These are phyloP conservation scores for Clarias batrachus DNA, from an alignment of 2,113 vertebrate species.

Conservation along the genomic window DNA sequence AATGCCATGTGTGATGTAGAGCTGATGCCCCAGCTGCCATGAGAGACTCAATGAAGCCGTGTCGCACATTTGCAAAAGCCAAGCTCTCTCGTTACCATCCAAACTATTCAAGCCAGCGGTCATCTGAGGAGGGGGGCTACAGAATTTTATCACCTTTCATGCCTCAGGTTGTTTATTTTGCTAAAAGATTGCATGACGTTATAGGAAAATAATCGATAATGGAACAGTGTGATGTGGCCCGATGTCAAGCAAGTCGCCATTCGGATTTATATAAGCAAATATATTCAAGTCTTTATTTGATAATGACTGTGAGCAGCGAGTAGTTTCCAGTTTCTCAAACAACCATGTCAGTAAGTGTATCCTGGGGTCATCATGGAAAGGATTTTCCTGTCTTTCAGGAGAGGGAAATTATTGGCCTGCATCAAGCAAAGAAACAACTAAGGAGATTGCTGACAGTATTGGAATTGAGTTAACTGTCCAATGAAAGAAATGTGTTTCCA, in stretches of 20 bases:
- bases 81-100: slow-evolving; percentile 37
- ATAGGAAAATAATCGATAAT: background rate
- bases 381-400: too few species aligned
- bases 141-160: slow-evolving; percentile 27
- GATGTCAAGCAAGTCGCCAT: background rate
- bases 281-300: too few species aligned
- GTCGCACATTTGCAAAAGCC: background rate
- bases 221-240: background rate
- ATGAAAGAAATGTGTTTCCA: too few species aligned
- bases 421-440: too few species aligned
- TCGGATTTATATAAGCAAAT: too few species aligned
- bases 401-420: too few species aligned
- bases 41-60: background rate
- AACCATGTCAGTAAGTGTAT: too few species aligned
- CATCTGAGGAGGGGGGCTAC: slow-evolving; percentile 7
- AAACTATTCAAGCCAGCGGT: slow-evolving; percentile 30
- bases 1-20: slow-evolving; percentile 8
- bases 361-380: too few species aligned
- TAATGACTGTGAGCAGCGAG: too few species aligned
- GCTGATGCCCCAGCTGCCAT: slow-evolving; percentile 18
- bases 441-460: too few species aligned
- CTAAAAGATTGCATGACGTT: background rate
- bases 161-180: background rate
- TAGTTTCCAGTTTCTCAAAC: too few species aligned
- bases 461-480: too few species aligned